A percentile compares a stretch with the other conserved stretches of the same genome.
phyloP scores from a whole-genome alignment of 2,888 invertebrate genomes.

The Meiosimyza decipiens region DNA sequence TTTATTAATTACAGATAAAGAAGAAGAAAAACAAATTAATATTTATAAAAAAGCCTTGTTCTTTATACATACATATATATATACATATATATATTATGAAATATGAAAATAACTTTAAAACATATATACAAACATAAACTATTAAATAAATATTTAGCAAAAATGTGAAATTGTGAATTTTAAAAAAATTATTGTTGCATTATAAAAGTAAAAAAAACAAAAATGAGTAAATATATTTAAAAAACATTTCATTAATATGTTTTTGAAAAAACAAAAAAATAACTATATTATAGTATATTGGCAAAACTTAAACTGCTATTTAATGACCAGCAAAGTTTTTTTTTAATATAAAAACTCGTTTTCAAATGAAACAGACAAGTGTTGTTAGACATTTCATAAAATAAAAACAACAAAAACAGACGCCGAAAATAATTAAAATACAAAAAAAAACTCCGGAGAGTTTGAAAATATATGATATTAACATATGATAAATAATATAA shows the following conservation, averaged over 20 bases:
- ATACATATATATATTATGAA: constrained; percentile 50
- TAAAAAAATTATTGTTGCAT: constrained; percentile 61
- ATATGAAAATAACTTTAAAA: constrained; percentile 43
- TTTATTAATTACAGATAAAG: constrained; percentile 29
- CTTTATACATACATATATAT: constrained; percentile 49
- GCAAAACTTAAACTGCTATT: constrained; percentile 33
- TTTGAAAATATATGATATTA: constrained; percentile 24
- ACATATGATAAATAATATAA: constrained; percentile 16
- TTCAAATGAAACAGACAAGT: not conserved
- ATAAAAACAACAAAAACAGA: too few species aligned
- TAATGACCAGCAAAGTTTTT: constrained; percentile 37
- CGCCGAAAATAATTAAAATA: constrained; percentile 40
- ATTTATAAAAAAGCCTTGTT: constrained; percentile 46
- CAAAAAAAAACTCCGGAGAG: constrained; percentile 33
- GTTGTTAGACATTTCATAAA: not conserved
- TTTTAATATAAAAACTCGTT: constrained; percentile 4
- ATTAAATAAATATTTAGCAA: constrained; percentile 62
- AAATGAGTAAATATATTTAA: constrained; percentile 24
- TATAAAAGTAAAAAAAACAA: constrained; percentile 35
- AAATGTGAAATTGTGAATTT: constrained; percentile 65
- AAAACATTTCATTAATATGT: not conserved
- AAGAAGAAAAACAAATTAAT: constrained; percentile 41
- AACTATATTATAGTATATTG: not conserved
- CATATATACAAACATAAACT: constrained; percentile 48
- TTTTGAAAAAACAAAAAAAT: not conserved